Base-by-base conservation (phyloP, 2,113 vertebrate genomes). In the Paedocypris sp. region DNA sequence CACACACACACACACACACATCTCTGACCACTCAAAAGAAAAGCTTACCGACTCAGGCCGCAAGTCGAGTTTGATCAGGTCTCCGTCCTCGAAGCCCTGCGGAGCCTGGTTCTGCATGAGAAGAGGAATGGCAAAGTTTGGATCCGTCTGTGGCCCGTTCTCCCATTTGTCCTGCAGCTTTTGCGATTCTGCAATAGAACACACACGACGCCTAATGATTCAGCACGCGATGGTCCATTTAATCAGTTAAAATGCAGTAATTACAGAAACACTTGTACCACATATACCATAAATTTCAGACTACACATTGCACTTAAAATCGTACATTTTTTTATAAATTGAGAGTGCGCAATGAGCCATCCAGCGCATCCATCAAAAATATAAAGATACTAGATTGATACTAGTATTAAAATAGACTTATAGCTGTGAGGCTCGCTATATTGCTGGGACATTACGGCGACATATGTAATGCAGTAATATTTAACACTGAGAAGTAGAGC, bases 21-120 rank as follows among this genome's bases (percentile, higher is more conserved):
- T 28, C 19, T 15, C 2, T 4, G 12, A 18, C 13, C 12, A 9
- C 1, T 15, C 8, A 13, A 18, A 26, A 29, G 26, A 16, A 10
- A 25, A n/a, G 81, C 86, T 82, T 67, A 88, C 87, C 59, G 85
- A 83, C 68, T 88, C 84, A 6, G 87, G 87, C 7, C 86, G 72
- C 22, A 87, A 77, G 35, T 86, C 82, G 58, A 88, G 85, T 18
- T 84, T 84, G 31, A 88, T 32, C 3, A 58, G 77, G 31, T 91
- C 86, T 43, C 81, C 79, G 11, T 88, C 87, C 71, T 91, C 89
- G 16, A 74, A 89, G 2, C 87, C 87, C 1, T 72, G 67, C 1
- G 86, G 86, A 2, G 70, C 79, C 53, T 82, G 79, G 78, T 89
- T 90, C 73, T 91, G 88, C 86, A 89, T 85, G 64, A 93, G 75